phyloP scores from a whole-genome alignment of 2,113 vertebrate genomes.

The Anser cygnoides region DNA sequence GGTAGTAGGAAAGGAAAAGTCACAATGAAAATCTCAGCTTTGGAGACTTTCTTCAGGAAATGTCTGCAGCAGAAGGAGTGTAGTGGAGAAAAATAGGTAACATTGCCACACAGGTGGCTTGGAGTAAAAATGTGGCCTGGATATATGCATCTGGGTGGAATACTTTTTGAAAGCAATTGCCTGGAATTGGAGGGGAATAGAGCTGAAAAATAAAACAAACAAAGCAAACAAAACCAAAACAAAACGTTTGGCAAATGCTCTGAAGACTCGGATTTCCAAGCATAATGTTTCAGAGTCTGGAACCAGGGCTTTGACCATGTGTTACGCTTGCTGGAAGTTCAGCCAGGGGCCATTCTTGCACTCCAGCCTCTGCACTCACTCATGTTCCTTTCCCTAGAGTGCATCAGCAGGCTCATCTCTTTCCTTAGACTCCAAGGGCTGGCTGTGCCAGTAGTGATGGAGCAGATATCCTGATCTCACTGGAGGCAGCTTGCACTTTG shows the following conservation, averaged over 20 bases:
- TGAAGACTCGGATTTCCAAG: neutral
- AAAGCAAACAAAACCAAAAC: too few species aligned
- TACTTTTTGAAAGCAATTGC: neutral
- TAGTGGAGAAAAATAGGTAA: neutral
- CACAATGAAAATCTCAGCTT: neutral
- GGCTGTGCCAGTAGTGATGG: neutral
- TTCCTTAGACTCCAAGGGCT: neutral
- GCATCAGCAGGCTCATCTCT: neutral
- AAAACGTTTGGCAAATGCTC: neutral
- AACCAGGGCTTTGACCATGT: neutral
- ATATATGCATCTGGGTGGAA: neutral
- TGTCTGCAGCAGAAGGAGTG: neutral
- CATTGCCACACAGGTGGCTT: neutral
- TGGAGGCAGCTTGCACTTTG: neutral
- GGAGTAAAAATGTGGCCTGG: neutral
- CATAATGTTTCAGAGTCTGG: neutral
- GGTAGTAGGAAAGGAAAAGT: neutral
- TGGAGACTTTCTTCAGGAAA: neutral
- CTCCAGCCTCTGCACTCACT: neutral
- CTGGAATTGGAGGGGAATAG: neutral
- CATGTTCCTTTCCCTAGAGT: neutral
- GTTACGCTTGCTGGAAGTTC: neutral
- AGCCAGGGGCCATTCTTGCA: neutral
- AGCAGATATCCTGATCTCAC: neutral
- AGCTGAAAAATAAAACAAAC: neutral